Evolutionary conservation across 2,888 invertebrate genomes (phyloP).

Genomic region (Cephalotes varians): DNA sequence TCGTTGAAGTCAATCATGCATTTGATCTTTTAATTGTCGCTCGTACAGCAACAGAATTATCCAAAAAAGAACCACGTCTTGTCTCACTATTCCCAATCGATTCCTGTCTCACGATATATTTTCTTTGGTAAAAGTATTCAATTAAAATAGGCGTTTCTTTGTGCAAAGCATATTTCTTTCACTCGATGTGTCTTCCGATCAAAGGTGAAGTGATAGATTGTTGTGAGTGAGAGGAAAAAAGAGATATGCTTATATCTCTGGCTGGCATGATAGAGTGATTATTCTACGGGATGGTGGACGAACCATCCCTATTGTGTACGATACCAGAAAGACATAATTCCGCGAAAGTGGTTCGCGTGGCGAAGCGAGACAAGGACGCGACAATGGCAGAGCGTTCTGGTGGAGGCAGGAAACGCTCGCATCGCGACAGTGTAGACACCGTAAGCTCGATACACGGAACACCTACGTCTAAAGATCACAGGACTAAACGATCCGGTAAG

Average conservation of each 20-base stretch:
- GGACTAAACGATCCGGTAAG: slow-evolving; percentile 88
- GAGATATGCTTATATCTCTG: background rate
- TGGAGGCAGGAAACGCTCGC: slow-evolving; percentile 80
- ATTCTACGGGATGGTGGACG: slow-evolving; percentile 11
- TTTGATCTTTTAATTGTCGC: background rate
- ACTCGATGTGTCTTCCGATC: background rate
- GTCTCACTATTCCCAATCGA: background rate
- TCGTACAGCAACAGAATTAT: background rate
- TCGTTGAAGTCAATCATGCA: background rate
- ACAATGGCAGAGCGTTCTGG: slow-evolving; percentile 84
- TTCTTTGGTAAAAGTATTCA: slow-evolving; percentile 42
- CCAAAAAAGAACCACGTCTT: background rate
- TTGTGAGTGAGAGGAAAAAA: slow-evolving; percentile 30
- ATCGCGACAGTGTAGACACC: slow-evolving; percentile 83
- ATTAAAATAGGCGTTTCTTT: slow-evolving; percentile 39
- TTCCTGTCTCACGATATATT: slow-evolving; percentile 1
- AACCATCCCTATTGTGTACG: slow-evolving; percentile 56
- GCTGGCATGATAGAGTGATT: slow-evolving; percentile 57
- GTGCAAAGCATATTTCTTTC: background rate
- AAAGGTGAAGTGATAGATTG: background rate
- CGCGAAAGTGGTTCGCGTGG: slow-evolving; percentile 85
- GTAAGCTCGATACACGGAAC: slow-evolving; percentile 74
- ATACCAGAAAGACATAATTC: slow-evolving; percentile 44
- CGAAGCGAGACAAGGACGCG: slow-evolving; percentile 81
- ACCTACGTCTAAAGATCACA: slow-evolving; percentile 87